A percentile compares a stretch with the other conserved stretches of the same genome.
Conservation (phyloP, 2,888 invertebrate species). For the Cloeon dipterum region DNA sequence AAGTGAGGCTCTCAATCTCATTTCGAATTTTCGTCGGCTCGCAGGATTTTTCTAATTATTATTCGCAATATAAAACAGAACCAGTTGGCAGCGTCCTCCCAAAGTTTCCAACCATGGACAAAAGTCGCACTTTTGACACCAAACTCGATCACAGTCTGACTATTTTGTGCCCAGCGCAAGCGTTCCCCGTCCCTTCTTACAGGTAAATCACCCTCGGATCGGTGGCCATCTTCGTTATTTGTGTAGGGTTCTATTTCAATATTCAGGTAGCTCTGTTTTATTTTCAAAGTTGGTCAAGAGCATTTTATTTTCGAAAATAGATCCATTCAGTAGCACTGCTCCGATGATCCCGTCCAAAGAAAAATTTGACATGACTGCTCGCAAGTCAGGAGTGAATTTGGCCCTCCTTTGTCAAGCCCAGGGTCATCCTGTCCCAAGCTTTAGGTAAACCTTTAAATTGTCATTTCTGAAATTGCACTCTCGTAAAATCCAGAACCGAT, state of each 20-base stretch:
- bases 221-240: constrained; percentile 11
- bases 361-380: constrained; percentile 8
- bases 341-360: constrained; percentile 16
- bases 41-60: too few species aligned
- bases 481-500: constrained; percentile 29
- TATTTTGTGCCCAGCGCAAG: constrained; percentile 40
- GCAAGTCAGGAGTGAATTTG: constrained; percentile 14
- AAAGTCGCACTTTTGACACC: constrained; percentile 20
- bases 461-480: not conserved
- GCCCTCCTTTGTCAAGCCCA: constrained; percentile 51
- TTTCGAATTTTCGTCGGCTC: too few species aligned
- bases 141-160: constrained; percentile 20
- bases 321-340: constrained; percentile 15
- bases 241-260: constrained; percentile 24
- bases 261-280: constrained; percentile 25
- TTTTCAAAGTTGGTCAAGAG: not conserved
- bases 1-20: too few species aligned
- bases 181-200: constrained; percentile 40
- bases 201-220: constrained; percentile 28
- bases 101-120: constrained; percentile 37
- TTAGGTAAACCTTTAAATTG: constrained; percentile 29
- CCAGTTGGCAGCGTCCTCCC: constrained; percentile 35
- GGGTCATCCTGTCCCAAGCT: constrained; percentile 47
- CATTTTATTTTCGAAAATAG: constrained; percentile 7
- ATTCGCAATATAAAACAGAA: constrained; percentile 22